These are phyloP conservation scores for Phaenicophaeus curvirostris DNA, from an alignment of 2,797 vertebrate genomes.

Conservation along the genomic window DNA sequence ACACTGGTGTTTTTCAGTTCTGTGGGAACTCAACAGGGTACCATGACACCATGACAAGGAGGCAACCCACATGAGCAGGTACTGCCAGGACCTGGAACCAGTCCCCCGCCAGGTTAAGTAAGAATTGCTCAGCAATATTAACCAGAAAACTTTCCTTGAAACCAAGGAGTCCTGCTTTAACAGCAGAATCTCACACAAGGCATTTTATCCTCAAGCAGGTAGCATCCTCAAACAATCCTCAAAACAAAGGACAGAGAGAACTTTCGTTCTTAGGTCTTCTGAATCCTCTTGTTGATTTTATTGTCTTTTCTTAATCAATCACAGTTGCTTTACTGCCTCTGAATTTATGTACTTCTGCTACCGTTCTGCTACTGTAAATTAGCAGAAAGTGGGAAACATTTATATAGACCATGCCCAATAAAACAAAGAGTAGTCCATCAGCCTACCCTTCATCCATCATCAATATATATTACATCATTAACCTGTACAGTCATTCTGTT, in stretches of 20 bases:
- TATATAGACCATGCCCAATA: background rate
- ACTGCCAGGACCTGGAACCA: background rate
- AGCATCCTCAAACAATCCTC: background rate
- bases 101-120: background rate
- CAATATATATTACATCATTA: background rate
- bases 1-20: background rate
- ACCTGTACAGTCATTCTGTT: background rate
- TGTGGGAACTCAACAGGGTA: background rate
- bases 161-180: background rate
- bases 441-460: background rate
- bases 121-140: background rate
- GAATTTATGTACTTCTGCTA: background rate
- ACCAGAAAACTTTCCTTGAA: background rate
- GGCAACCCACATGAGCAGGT: background rate
- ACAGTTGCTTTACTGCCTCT: background rate
- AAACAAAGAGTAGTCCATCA: background rate
- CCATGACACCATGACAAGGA: background rate
- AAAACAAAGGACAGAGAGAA: background rate
- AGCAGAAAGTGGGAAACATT: background rate
- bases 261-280: background rate
- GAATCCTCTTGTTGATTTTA: background rate
- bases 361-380: background rate
- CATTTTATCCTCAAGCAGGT: background rate
- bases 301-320: background rate
- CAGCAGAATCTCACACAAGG: background rate